Evolutionary conservation across 2,888 invertebrate species (phyloP).

Genomic region (Cheilosia soror): DNA sequence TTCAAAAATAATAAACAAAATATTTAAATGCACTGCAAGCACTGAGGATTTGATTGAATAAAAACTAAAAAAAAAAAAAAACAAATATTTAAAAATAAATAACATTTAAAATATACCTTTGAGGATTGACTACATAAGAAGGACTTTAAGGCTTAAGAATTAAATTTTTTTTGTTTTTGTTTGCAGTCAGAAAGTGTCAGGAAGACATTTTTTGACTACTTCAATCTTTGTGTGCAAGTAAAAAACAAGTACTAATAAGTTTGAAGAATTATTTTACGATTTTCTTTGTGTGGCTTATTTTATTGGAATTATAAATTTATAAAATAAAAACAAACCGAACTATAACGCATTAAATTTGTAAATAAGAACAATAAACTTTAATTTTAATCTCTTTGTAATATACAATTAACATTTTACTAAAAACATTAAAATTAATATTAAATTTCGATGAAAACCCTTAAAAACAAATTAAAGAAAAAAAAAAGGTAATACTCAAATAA

Average conservation of each 20-base stretch:
- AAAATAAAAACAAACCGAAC: conserved; percentile 21
- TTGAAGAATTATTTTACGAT: conserved; percentile 6
- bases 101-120: conserved; percentile 16
- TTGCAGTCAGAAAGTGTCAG: not conserved
- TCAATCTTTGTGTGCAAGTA: not conserved
- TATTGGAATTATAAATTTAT: conserved; percentile 27
- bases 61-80: conserved; percentile 78
- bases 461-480: conserved; percentile 18
- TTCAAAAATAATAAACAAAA: conserved; percentile 60
- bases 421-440: conserved; percentile 37
- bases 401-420: conserved; percentile 44
- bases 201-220: not conserved
- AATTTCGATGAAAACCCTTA: conserved; percentile 39
- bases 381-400: conserved; percentile 48
- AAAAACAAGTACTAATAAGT: not conserved
- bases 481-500: conserved; percentile 31
- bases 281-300: conserved; percentile 14
- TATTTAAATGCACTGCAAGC: conserved; percentile 83
- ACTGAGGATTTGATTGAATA: conserved; percentile 84
- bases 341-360: conserved; percentile 41
- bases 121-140: conserved; percentile 11
- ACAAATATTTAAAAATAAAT: conserved; percentile 70
- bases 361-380: conserved; percentile 40
- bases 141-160: conserved; percentile 3
- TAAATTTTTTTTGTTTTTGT: not conserved